phyloP scores from a whole-genome alignment of 2,113 vertebrate species.

The Gnathonemus echidnorhynchus region DNA sequence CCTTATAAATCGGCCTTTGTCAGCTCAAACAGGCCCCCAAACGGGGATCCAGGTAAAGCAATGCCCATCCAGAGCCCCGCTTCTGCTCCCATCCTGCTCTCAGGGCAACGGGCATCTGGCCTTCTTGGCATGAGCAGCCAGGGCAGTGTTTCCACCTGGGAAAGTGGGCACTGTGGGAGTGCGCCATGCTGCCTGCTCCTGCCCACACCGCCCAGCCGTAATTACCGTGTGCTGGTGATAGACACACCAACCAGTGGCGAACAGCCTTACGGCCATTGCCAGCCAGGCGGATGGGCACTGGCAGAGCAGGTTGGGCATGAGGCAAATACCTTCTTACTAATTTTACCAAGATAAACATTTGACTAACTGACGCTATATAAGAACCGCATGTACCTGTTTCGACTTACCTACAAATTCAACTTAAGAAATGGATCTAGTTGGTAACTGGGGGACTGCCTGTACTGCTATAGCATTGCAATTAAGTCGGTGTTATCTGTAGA shows the following conservation, averaged over 20 bases:
- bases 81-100: not conserved
- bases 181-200: not conserved
- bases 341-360: not conserved
- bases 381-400: not conserved
- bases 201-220: not conserved
- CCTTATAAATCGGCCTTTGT: not conserved
- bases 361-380: not conserved
- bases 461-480: not conserved
- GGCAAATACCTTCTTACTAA: not conserved
- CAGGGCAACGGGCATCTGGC: no score
- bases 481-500: not conserved
- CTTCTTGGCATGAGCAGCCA: not conserved
- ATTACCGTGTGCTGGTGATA: not conserved
- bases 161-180: not conserved
- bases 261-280: not conserved
- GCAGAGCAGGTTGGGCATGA: not conserved
- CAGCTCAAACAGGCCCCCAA: not conserved
- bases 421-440: not conserved
- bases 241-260: not conserved
- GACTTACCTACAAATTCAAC: not conserved
- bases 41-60: not conserved
- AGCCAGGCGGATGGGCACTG: not conserved
- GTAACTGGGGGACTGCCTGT: not conserved
- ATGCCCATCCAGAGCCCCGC: not conserved
- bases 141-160: not conserved